Evolutionary conservation across 2,888 invertebrate species (phyloP).

Genomic region (Protula sp.): DNA sequence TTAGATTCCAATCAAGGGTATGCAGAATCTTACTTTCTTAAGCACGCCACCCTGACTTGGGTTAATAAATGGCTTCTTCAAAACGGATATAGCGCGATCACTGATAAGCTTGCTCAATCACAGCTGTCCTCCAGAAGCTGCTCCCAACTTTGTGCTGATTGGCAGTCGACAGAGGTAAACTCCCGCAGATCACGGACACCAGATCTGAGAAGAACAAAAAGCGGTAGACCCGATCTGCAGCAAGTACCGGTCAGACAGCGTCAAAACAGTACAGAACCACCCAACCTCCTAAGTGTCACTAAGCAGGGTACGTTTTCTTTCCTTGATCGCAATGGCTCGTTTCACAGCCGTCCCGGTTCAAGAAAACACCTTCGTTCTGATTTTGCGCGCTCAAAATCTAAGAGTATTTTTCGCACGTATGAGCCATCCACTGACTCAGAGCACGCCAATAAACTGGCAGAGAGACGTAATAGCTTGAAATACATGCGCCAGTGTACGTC

Average conservation of each 20-base stretch:
- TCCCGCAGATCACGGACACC: too few relatives aligned
- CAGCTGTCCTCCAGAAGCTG: too few relatives aligned
- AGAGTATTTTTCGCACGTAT: constrained; percentile 55
- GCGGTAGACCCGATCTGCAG: too few relatives aligned
- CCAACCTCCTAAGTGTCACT: too few relatives aligned
- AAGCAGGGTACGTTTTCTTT: too few relatives aligned
- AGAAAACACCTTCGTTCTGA: constrained; percentile 57
- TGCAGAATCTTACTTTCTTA: constrained; percentile 56
- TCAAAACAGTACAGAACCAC: too few relatives aligned
- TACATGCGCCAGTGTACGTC: constrained; percentile 59
- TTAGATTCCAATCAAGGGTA: constrained; percentile 55
- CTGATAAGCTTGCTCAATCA: constrained; percentile 45
- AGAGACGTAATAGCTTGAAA: constrained; percentile 54
- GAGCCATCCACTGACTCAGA: constrained; percentile 28
- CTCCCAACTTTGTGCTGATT: neutral
- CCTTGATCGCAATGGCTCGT: constrained; percentile 1
- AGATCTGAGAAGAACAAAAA: too few relatives aligned
- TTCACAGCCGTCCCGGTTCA: constrained; percentile 51
- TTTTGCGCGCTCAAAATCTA: constrained; percentile 56
- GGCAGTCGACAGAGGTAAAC: too few relatives aligned
- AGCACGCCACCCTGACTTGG: constrained; percentile 55
- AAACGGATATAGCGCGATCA: constrained; percentile 54
- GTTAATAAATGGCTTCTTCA: constrained; percentile 57
- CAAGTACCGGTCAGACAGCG: too few relatives aligned
- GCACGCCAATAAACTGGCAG: constrained; percentile 17